A percentile compares a stretch with the other conserved stretches of the same genome.
These are phyloP conservation scores for Rhynchonycteris naso DNA, from an alignment of 2,797 vertebrate genomes.

Conservation along the genomic window DNA sequence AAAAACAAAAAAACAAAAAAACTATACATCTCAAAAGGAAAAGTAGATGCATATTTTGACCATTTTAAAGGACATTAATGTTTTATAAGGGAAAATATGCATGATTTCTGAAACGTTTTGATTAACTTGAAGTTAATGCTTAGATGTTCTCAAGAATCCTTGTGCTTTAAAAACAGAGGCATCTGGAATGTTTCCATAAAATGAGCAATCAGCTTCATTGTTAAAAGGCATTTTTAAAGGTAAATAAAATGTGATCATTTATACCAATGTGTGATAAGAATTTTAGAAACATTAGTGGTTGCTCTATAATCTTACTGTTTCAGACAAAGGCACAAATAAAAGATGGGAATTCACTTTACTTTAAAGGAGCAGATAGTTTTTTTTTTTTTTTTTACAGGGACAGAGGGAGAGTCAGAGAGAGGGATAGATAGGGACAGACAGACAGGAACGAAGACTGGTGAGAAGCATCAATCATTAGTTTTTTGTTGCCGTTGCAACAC, in stretches of 20 bases:
- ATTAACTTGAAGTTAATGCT: neutral
- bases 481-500: no score
- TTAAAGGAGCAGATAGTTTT: neutral
- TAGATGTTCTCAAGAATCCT: neutral
- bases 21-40: neutral
- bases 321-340: neutral
- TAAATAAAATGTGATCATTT: neutral
- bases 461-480: no score
- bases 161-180: neutral
- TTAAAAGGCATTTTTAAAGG: slow-evolving; percentile 20
- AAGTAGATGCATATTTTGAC: neutral
- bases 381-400: no score
- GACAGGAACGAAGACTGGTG: no score
- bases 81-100: slow-evolving; percentile 11
- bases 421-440: no score
- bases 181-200: neutral
- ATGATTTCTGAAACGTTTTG: neutral
- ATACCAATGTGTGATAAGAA: neutral
- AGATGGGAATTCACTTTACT: neutral
- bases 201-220: neutral
- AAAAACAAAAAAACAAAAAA: slow-evolving; percentile 37
- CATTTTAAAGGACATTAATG: slow-evolving; percentile 11
- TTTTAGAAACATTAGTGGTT: slow-evolving; percentile 3
- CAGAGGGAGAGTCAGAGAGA: no score
- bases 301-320: neutral